A percentile compares a stretch with the other conserved stretches of the same genome.
These are phyloP conservation scores for Trachelus iudaicus DNA, from an alignment of 2,888 invertebrate species.

Conservation along the genomic window DNA sequence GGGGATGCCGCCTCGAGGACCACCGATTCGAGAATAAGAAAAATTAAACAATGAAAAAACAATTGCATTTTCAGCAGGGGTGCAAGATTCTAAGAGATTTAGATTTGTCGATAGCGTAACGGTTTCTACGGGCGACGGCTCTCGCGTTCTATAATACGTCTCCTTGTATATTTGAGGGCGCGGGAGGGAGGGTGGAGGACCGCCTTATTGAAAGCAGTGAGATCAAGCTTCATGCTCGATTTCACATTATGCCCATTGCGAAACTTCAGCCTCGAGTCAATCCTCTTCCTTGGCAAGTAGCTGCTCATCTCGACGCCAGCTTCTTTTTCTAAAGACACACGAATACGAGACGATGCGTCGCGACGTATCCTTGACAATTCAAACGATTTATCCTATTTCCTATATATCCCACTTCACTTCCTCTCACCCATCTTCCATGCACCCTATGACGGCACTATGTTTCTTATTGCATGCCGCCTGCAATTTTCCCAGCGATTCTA, in stretches of 20 bases:
- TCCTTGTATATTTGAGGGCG: not conserved
- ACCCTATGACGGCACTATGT: not conserved
- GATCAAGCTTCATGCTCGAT: conserved; percentile 20
- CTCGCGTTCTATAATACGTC: not conserved
- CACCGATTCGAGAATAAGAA: conserved; percentile 1
- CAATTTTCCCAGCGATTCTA: not conserved
- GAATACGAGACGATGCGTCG: not conserved
- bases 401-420: not conserved
- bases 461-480: not conserved
- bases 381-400: not conserved
- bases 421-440: not conserved
- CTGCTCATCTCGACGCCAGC: not conserved
- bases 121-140: conserved; percentile 5
- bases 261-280: not conserved
- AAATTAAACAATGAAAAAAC: conserved; percentile 8
- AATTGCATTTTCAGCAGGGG: conserved; percentile 24
- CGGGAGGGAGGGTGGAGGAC: conserved; percentile 19
- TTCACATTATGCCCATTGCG: not conserved
- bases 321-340: not conserved
- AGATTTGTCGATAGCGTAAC: conserved; percentile 16
- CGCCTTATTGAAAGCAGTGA: conserved; percentile 31
- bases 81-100: conserved; percentile 18
- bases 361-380: not conserved
- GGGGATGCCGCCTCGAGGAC: conserved; percentile 8
- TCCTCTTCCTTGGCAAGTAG: not conserved